Base-by-base conservation (phyloP, 2,797 vertebrate genomes). In the Sebastes hubbsi region DNA sequence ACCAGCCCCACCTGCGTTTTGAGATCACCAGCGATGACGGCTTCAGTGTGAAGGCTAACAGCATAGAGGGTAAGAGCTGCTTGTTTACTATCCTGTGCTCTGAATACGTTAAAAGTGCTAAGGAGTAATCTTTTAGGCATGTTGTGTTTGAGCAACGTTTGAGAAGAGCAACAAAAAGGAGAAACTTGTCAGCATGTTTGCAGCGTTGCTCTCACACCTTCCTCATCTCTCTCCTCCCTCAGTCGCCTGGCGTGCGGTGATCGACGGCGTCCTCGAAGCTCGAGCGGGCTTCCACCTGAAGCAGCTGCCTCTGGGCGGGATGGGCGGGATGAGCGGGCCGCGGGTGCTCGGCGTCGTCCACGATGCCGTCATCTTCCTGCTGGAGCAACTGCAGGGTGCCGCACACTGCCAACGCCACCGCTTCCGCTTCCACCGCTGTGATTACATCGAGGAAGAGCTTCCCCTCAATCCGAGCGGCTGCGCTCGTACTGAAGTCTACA, bases 1-100 rank as follows among this genome's bases (percentile, higher is more conserved):
- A 96, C 70, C 95, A 96, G 78, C 97, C 97, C 0, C 97, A 97
- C 77, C 92, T 99, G 81, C 94, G 96, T 64, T 98, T 98, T 13
- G 96, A 97, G 88, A 98, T 99, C 91, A 97, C 96, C 87, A 98
- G 97, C 14, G 97, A 99, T 2, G 97, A 99, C 4, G 97, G 97
- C 32, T 98, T 98, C 83, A 95, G 93, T 4, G 94, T 98, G 2
- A 96, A 97, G 81, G 97, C 97, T 0, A 97, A 98, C 92, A 98
- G 96, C 83, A 96, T 98, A 20, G 97, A 98, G 20, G 96, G 97
- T 98, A 72, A 92, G 72, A 65, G 24, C 3, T 34, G 8, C 6
- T 72, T 4, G 5, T 69, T 34, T 3, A 13, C 25, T 38, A 25
- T 52, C 16, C 64, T 20, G 24, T 27, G 38, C 64, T 49, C 64